phyloP scores from a whole-genome alignment of 2,113 vertebrate genomes.

The Lophotis ruficrista region DNA sequence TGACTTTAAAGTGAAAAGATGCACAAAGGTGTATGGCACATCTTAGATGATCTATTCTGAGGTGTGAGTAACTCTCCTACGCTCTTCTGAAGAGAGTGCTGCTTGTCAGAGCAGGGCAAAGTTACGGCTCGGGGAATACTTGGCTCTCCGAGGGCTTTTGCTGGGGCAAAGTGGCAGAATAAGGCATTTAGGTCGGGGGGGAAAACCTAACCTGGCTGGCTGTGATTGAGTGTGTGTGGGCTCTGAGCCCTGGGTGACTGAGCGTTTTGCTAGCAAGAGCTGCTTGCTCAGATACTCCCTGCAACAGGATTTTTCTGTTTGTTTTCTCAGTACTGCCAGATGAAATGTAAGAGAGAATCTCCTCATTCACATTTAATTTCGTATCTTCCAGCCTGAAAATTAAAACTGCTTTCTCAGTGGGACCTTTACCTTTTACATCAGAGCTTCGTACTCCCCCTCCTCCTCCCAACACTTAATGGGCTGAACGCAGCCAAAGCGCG shows the following conservation, averaged over 20 bases:
- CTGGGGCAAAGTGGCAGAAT: not conserved
- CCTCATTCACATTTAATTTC: conserved; percentile 5
- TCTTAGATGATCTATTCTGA: not conserved
- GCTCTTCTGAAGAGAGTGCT: not conserved
- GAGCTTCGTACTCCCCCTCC: not conserved
- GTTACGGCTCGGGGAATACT: not conserved
- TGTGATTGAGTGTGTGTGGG: not conserved
- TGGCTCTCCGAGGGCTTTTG: not conserved
- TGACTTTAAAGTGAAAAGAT: not conserved
- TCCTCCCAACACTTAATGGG: not conserved
- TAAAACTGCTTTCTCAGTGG: conserved; percentile 57
- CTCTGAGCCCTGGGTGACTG: fast-evolving
- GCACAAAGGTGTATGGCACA: fast-evolving
- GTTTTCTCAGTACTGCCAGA: not conserved
- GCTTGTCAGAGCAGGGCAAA: not conserved
- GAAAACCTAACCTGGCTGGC: not conserved
- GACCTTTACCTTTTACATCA: conserved; percentile 56
- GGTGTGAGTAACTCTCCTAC: not conserved
- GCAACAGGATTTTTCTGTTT: not conserved
- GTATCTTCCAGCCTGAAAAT: conserved; percentile 55
- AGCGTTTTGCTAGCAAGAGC: not conserved
- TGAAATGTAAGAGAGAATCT: not conserved
- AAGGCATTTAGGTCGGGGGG: not conserved
- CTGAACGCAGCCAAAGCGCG: conserved; percentile 48
- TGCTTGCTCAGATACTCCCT: not conserved